phyloP scores from a whole-genome alignment of 1,140 invertebrate genomes.

The Hermetia illucens region DNA sequence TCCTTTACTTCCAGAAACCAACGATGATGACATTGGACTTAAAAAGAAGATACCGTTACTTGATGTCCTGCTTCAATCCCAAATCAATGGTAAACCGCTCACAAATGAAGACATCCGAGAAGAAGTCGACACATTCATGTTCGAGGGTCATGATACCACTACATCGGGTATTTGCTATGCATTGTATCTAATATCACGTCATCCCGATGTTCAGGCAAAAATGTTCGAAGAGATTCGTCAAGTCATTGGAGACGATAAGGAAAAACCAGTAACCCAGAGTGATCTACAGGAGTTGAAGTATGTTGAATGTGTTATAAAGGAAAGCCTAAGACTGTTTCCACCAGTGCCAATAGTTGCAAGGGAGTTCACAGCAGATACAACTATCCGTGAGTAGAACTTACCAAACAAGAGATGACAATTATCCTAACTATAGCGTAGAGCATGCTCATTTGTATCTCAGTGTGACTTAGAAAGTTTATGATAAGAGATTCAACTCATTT shows the following conservation, averaged over 20 bases:
- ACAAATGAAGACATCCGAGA: conserved; percentile 48
- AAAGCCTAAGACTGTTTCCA: conserved; percentile 42
- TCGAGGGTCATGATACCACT: conserved; percentile 56
- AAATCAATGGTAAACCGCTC: conserved; percentile 32
- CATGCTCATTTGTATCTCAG: no score
- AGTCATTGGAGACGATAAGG: conserved; percentile 33
- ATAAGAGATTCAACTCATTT: not conserved
- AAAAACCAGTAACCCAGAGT: conserved; percentile 27
- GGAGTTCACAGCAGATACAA: conserved; percentile 25
- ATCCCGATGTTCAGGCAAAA: conserved; percentile 42
- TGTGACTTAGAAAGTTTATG: conserved; percentile 1
- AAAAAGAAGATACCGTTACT: conserved; percentile 37
- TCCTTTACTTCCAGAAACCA: conserved; percentile 22
- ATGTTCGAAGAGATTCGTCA: conserved; percentile 41
- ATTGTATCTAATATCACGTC: conserved; percentile 36
- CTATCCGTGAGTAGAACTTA: conserved; percentile 38
- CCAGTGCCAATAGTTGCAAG: conserved; percentile 44
- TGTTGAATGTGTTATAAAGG: conserved; percentile 45
- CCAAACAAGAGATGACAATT: conserved; percentile 26
- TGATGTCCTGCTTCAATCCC: conserved; percentile 47
- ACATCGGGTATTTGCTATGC: conserved; percentile 39
- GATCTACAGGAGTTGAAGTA: conserved; percentile 39
- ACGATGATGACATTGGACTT: conserved; percentile 21
- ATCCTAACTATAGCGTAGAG: no score
- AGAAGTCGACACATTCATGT: conserved; percentile 66